Evolutionary conservation across 2,113 vertebrate genomes (phyloP).

Genomic region (Petroica traversi): DNA sequence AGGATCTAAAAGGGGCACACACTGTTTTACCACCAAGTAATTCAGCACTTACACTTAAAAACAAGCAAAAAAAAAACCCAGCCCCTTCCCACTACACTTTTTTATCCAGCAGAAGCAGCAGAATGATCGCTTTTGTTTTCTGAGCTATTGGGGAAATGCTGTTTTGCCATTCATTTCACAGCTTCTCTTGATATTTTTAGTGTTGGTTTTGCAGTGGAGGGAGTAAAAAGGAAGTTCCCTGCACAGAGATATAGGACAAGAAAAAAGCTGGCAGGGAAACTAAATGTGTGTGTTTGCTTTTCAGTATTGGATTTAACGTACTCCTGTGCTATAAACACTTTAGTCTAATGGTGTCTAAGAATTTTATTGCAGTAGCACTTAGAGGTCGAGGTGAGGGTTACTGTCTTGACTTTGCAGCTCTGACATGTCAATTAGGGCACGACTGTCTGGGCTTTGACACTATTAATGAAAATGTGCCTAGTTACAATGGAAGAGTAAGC

Average conservation of each 20-base stretch:
- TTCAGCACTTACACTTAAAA: not conserved
- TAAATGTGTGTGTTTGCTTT: not conserved
- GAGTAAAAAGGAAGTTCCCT: not conserved
- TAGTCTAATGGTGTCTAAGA: not conserved
- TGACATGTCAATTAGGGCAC: not conserved
- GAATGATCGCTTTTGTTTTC: not conserved
- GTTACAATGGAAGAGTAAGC: not conserved
- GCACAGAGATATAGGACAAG: not conserved
- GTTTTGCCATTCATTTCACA: not conserved
- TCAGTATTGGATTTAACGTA: not conserved
- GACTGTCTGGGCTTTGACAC: not conserved
- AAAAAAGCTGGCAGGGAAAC: not conserved
- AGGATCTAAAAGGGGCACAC: not conserved
- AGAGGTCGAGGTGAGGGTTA: not conserved
- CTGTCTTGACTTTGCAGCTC: not conserved
- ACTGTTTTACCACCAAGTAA: not conserved
- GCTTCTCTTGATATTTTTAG: not conserved
- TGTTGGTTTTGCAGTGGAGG: not conserved
- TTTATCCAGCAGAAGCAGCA: not conserved
- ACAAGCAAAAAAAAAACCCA: not conserved
- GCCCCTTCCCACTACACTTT: not conserved
- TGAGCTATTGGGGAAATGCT: not conserved
- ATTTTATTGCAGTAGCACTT: not conserved
- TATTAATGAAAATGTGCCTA: not conserved
- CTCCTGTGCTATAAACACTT: not conserved